These are phyloP conservation scores for Leptinotarsa lineolata DNA, from an alignment of 1,140 invertebrate species.

Conservation along the genomic window DNA sequence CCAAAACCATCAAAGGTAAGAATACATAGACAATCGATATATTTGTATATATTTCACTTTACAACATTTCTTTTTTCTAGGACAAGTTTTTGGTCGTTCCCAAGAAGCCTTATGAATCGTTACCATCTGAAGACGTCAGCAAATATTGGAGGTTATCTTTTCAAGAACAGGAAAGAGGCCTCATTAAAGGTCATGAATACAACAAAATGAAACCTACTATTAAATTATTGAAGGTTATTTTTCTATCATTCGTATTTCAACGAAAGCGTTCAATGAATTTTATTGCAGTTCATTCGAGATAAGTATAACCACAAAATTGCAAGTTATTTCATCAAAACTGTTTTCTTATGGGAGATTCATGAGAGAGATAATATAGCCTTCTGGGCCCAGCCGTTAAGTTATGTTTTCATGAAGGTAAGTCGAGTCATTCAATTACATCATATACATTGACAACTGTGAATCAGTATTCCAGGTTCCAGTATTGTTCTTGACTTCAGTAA, in stretches of 20 bases:
- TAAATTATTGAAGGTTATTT: slow-evolving; percentile 46
- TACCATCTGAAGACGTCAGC: slow-evolving; percentile 2
- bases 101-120: slow-evolving; percentile 31
- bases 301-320: slow-evolving; percentile 55
- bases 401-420: slow-evolving; percentile 53
- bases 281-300: slow-evolving; percentile 59
- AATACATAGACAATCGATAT: slow-evolving; percentile 12
- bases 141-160: slow-evolving; percentile 50
- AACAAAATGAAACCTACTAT: slow-evolving; percentile 43
- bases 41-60: background rate
- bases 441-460: no score
- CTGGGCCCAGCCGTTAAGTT: slow-evolving; percentile 52
- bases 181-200: slow-evolving; percentile 35
- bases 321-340: slow-evolving; percentile 62
- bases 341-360: slow-evolving; percentile 57
- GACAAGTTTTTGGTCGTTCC: slow-evolving; percentile 41
- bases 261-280: slow-evolving; percentile 36
- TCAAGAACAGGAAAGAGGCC: slow-evolving; percentile 49
- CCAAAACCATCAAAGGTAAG: slow-evolving; percentile 30
- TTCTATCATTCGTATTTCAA: background rate
- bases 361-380: slow-evolving; percentile 53
- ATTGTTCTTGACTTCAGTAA: no score
- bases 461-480: no score
- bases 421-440: slow-evolving; percentile 16
- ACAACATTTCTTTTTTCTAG: slow-evolving; percentile 17